phyloP scores from a whole-genome alignment of 2,113 vertebrate species.

The Pollimyrus isidori region DNA sequence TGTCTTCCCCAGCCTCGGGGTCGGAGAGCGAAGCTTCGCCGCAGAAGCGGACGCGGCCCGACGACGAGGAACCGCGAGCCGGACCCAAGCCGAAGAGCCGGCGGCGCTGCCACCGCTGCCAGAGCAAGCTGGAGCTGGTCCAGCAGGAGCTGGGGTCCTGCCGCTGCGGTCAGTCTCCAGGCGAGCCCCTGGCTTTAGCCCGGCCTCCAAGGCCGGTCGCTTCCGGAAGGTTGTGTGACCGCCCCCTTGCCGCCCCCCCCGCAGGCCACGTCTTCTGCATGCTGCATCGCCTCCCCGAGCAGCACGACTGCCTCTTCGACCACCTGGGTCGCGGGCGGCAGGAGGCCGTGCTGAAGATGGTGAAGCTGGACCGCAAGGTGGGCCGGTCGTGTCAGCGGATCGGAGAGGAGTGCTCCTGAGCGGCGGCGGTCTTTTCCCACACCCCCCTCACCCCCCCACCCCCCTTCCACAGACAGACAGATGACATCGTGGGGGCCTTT shows the following conservation, averaged over 20 bases:
- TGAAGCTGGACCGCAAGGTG: constrained; percentile 98
- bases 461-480: constrained; percentile 17
- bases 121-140: constrained; percentile 96
- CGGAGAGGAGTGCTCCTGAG: constrained; percentile 95
- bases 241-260: background rate
- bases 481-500: constrained; percentile 32
- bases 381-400: constrained; percentile 98
- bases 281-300: constrained; percentile 94
- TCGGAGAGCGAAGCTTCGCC: constrained; percentile 84
- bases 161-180: constrained; percentile 78
- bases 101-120: constrained; percentile 95
- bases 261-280: constrained; percentile 95
- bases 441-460: background rate
- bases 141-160: constrained; percentile 96
- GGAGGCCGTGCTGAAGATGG: constrained; percentile 98
- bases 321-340: constrained; percentile 93
- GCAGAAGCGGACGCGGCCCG: constrained; percentile 78
- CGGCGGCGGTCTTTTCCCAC: constrained; percentile 25
- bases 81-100: constrained; percentile 87
- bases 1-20: constrained; percentile 69
- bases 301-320: constrained; percentile 93
- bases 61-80: constrained; percentile 69
- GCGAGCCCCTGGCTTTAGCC: background rate
- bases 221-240: background rate
- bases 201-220: constrained; percentile 30